These are phyloP conservation scores for Sebastes minor DNA, from an alignment of 2,797 vertebrate genomes.

Conservation along the genomic window DNA sequence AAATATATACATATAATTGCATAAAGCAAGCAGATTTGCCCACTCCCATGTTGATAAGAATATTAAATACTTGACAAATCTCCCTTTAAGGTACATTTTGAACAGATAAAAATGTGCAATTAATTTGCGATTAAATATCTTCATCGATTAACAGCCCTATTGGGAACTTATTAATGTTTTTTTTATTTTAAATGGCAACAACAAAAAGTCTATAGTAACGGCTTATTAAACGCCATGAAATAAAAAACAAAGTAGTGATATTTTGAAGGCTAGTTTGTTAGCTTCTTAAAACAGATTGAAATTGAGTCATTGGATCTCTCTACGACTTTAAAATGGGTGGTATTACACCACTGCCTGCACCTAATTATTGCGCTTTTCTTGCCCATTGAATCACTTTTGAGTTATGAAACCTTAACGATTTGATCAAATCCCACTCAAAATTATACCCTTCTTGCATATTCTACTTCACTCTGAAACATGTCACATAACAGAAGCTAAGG, in stretches of 20 bases:
- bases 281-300: not conserved
- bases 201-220: not conserved
- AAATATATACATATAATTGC: no score
- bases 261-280: not conserved
- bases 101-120: no score
- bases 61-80: no score
- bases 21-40: accelerated
- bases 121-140: no score
- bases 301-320: not conserved
- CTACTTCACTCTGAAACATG: not conserved
- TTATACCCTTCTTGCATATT: not conserved
- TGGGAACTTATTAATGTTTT: not conserved
- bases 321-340: not conserved
- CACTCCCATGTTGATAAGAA: no score
- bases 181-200: not conserved
- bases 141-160: no score
- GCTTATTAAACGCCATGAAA: not conserved
- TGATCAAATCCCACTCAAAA: not conserved
- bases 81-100: no score
- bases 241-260: not conserved
- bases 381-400: not conserved
- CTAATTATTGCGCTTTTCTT: not conserved
- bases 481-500: not conserved
- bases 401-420: not conserved
- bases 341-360: not conserved